Evolutionary conservation across 2,113 vertebrate genomes (phyloP).

Genomic region (Cebus imitator): DNA sequence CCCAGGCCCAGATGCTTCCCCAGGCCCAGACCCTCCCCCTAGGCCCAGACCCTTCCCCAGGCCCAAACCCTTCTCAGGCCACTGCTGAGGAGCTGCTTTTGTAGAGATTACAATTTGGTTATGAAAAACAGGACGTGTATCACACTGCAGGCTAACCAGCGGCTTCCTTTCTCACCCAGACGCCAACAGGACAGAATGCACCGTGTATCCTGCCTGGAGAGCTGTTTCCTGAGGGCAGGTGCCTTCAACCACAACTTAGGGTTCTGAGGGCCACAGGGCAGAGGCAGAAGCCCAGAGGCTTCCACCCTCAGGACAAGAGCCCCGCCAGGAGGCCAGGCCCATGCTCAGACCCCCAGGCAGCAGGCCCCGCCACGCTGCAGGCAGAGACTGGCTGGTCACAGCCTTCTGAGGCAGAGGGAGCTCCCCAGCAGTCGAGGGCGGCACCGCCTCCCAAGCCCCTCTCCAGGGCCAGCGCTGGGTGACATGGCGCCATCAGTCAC

Average conservation of each 20-base stretch:
- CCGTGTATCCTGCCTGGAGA: no score
- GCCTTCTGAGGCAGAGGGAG: not conserved
- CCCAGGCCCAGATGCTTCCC: fast-evolving
- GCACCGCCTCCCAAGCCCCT: not conserved
- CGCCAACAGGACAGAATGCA: not conserved
- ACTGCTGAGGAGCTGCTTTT: no score
- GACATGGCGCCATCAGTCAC: not conserved
- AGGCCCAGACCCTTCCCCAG: no score
- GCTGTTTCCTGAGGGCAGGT: not conserved
- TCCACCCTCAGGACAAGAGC: not conserved
- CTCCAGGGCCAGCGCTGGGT: not conserved
- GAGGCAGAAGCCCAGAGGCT: not conserved
- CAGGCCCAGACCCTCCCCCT: no score
- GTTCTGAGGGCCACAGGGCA: not conserved
- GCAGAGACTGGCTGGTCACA: not conserved
- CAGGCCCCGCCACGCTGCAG: fast-evolving
- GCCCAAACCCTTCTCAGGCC: no score
- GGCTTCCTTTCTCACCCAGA: not conserved
- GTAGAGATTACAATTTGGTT: no score
- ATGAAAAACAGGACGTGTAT: not conserved
- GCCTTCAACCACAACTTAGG: not conserved
- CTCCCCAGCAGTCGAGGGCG: not conserved
- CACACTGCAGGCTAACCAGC: not conserved
- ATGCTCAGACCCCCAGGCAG: not conserved
- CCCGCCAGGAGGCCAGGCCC: not conserved